Conservation (phyloP, 2,888 invertebrate genomes). For the Erannis defoliaria region DNA sequence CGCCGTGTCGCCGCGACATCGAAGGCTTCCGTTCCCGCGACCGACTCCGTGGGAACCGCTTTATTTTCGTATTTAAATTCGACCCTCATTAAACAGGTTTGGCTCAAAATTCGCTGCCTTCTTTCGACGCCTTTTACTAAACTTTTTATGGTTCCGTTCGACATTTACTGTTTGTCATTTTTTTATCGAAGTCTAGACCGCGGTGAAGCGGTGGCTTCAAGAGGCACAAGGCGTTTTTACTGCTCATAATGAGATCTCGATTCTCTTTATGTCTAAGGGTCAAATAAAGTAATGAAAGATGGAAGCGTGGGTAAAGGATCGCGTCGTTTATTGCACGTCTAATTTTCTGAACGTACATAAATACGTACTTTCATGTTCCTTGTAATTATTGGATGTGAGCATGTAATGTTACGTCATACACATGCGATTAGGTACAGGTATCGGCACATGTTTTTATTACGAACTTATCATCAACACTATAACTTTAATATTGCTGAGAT, state of each 20-base stretch:
- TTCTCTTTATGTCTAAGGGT: constrained; percentile 65
- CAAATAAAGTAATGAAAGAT: constrained; percentile 43
- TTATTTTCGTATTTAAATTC: constrained; percentile 86
- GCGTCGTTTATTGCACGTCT: constrained; percentile 36
- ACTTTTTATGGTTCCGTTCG: constrained; percentile 86
- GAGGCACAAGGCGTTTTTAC: constrained; percentile 65
- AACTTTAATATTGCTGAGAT: constrained; percentile 64
- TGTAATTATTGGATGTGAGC: background rate
- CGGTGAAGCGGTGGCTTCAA: constrained; percentile 46
- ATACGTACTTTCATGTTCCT: background rate
- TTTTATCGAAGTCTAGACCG: constrained; percentile 75
- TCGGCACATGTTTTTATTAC: constrained; percentile 45
- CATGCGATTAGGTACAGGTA: constrained; percentile 13
- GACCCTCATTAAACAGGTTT: constrained; percentile 87
- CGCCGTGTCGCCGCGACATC: constrained; percentile 67
- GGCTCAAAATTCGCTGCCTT: constrained; percentile 86
- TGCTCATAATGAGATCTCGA: constrained; percentile 66
- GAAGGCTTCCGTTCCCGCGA: constrained; percentile 85
- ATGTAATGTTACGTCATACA: constrained; percentile 25
- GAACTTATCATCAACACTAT: constrained; percentile 54
- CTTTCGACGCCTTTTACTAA: constrained; percentile 87
- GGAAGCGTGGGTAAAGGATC: constrained; percentile 38
- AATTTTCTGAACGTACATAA: constrained; percentile 24
- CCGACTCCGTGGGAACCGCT: constrained; percentile 84
- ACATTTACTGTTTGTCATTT: constrained; percentile 80